phyloP scores from a whole-genome alignment of 2,797 vertebrate genomes.

The Myripristis jacobus region DNA sequence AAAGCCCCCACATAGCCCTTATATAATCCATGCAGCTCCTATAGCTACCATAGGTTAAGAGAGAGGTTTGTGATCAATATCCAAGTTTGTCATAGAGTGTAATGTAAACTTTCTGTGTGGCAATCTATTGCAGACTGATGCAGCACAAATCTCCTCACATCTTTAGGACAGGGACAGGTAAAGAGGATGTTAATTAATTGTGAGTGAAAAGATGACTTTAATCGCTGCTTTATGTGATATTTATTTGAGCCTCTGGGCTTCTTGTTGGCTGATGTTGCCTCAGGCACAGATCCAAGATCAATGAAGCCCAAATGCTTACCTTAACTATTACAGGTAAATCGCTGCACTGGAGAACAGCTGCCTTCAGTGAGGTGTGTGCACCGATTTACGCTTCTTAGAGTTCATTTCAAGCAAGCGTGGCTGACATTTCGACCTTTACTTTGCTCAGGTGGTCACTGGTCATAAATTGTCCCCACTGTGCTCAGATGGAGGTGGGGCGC shows the following conservation, averaged over 20 bases:
- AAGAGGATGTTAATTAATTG: background rate
- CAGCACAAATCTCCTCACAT: too few species aligned
- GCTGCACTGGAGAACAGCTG: background rate
- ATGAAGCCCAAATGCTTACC: background rate
- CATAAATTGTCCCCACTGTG: conserved; percentile 18
- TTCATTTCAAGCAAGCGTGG: conserved; percentile 20
- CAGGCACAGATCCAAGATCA: too few species aligned
- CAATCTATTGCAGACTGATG: background rate
- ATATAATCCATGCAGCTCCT: conserved; percentile 28
- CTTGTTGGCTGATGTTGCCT: background rate
- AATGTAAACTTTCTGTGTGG: conserved; percentile 24
- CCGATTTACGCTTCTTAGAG: conserved; percentile 28
- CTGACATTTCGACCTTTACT: conserved; percentile 31
- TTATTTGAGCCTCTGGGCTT: background rate
- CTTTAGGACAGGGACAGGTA: background rate
- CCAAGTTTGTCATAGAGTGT: background rate
- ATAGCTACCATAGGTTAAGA: conserved; percentile 6
- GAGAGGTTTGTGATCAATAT: conserved; percentile 17
- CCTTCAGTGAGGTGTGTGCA: background rate
- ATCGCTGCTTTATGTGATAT: background rate
- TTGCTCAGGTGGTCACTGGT: conserved; percentile 17
- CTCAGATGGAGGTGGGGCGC: background rate
- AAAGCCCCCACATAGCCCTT: conserved; percentile 13
- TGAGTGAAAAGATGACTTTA: too few species aligned
- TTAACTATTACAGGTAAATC: background rate